Conservation (phyloP, 2,888 invertebrate genomes). For the Euspilapteryx auroguttella region DNA sequence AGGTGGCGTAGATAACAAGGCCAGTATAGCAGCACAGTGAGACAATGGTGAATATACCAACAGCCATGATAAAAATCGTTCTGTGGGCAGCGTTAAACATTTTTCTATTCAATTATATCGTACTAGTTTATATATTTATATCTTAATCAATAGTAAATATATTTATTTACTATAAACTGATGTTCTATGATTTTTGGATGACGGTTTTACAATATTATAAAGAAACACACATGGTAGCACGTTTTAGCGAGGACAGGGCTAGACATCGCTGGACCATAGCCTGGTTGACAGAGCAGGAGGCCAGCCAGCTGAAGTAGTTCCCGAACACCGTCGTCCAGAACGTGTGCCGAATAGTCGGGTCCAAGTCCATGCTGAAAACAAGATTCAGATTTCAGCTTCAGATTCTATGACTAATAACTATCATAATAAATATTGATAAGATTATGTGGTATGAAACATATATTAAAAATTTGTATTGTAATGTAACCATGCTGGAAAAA, state of each 20-base stretch:
- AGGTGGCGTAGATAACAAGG: conserved; percentile 83
- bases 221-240: conserved; percentile 68
- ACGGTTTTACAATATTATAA: too few relatives aligned
- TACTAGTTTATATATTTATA: too few relatives aligned
- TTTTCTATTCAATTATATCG: too few relatives aligned
- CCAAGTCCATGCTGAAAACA: conserved; percentile 67
- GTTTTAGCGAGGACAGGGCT: conserved; percentile 70
- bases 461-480: too few relatives aligned
- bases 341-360: conserved; percentile 78
- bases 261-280: conserved; percentile 86
- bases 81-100: conserved; percentile 34
- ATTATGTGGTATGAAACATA: too few relatives aligned
- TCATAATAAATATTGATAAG: too few relatives aligned
- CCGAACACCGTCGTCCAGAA: conserved; percentile 80
- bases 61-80: conserved; percentile 74
- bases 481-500: too few relatives aligned
- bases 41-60: conserved; percentile 74
- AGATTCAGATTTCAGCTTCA: neutral
- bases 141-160: too few relatives aligned
- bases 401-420: conserved; percentile 2
- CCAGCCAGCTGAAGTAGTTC: conserved; percentile 79
- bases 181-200: too few relatives aligned
- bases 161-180: too few relatives aligned
- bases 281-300: conserved; percentile 82
- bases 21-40: conserved; percentile 83